Conservation (phyloP, 2,797 vertebrate genomes). For the Protonibea diacanthus region DNA sequence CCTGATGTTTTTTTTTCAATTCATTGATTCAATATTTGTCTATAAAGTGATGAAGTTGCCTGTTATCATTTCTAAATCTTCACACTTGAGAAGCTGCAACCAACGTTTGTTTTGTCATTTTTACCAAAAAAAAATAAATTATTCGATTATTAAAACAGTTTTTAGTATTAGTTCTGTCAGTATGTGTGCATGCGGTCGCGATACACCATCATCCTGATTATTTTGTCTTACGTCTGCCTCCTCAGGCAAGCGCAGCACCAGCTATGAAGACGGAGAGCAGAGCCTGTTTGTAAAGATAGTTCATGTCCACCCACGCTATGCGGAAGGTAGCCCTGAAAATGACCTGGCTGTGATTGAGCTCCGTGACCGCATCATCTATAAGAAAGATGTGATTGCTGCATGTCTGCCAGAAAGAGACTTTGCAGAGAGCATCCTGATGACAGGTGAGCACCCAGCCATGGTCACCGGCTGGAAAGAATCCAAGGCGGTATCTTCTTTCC, state of each 20-base stretch:
- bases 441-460: conserved; percentile 54
- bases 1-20: no score
- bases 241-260: conserved; percentile 75
- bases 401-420: conserved; percentile 87
- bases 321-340: conserved; percentile 69
- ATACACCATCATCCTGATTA: not conserved
- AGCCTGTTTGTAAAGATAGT: conserved; percentile 51
- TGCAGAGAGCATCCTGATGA: conserved; percentile 80
- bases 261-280: conserved; percentile 59
- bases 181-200: conserved; percentile 1
- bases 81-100: not conserved
- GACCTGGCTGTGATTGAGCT: conserved; percentile 85
- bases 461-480: conserved; percentile 81
- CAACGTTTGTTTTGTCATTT: not conserved
- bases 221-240: conserved; percentile 2
- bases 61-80: not conserved
- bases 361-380: conserved; percentile 67
- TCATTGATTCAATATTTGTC: no score
- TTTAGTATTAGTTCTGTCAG: not conserved
- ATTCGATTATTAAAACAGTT: no score
- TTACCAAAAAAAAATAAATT: not conserved
- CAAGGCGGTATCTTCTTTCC: conserved; percentile 17
- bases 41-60: no score
- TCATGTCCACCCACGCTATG: conserved; percentile 77
- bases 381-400: conserved; percentile 53